Percentiles rank a stretch among this genome's conserved stretches.
phyloP scores from a whole-genome alignment of 2,797 vertebrate genomes.

The Tadarida brasiliensis region DNA sequence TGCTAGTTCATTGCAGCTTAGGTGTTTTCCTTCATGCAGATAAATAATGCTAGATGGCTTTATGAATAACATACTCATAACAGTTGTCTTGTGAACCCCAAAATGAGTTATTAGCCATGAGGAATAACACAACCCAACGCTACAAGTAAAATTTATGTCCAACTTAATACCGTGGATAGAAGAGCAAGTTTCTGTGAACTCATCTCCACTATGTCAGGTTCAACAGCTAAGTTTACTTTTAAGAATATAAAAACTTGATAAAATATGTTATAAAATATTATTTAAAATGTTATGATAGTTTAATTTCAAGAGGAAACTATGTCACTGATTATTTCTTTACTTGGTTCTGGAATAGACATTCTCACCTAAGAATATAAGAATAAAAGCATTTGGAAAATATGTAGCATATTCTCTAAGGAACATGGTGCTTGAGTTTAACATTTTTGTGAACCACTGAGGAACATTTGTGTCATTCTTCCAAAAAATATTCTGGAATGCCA shows the following conservation, averaged over 20 bases:
- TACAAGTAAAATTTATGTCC: conserved; percentile 34
- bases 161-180: not conserved
- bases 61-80: conserved; percentile 42
- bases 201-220: not conserved
- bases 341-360: conserved; percentile 15
- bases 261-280: conserved; percentile 43
- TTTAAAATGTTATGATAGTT: not conserved
- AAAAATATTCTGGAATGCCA: conserved; percentile 19
- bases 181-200: conserved; percentile 16
- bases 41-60: conserved; percentile 49
- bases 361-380: not conserved
- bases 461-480: not conserved
- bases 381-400: not conserved
- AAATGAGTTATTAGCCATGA: conserved; percentile 60
- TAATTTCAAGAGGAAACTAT: conserved; percentile 56
- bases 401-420: not conserved
- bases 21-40: conserved; percentile 31
- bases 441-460: not conserved
- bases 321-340: not conserved
- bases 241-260: not conserved
- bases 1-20: not conserved
- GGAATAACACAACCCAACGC: not conserved
- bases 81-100: conserved; percentile 10
- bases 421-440: not conserved
- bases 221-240: not conserved